Evolutionary conservation across 2,113 vertebrate genomes (phyloP), one percentile per base, ranked within the genome.

Genomic region (Ptychochromis oligacanthus): DNA sequence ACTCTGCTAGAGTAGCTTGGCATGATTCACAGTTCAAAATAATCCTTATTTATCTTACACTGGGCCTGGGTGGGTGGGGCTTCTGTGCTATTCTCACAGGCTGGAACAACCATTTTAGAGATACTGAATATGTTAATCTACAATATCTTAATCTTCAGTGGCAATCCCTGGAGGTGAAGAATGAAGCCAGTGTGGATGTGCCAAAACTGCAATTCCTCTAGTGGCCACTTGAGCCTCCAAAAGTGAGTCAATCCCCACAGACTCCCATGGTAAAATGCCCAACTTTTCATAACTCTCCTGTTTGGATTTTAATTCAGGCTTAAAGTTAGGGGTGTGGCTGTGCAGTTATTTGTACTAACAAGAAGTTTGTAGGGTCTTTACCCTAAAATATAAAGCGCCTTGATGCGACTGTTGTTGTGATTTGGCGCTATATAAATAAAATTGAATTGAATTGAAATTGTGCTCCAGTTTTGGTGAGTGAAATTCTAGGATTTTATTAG

Each of bases 41-140:
- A 67, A 67, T 11, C 40, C 24, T 49, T 49, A 17, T 49, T 70
- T 70, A 70, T 2, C 2, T 6, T 49, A 28, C 24, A 49, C 5
- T 28, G 26, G 22, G 26, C 22, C 0, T 64, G 9, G 61, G n/a
- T 15, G 59, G 2, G 28, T 61, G 59, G 0, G 28, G 28, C 28
- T 60, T 60, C 28, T 60, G 58, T 60, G 17, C 18, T 12, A 28
- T 18, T 61, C 36, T 61, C 31, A 0, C 18, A 36, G 18, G 1
- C 3, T 61, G 18, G 34, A 61, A 61, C 36, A 5, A 36, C 31
- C 31, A 61, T n/a, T 36, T 61, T 36, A 36, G 31, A 61, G 31
- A n/a, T 36, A 36, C 12, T n/a, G 36, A 6, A n/a, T 18, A 12
- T 12, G n/a, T n/a, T n/a, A n/a, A n/a, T n/a, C n/a, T n/a, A n/a